Base-by-base conservation (phyloP, 1,140 invertebrate genomes). In the Drosophila athabasca region DNA sequence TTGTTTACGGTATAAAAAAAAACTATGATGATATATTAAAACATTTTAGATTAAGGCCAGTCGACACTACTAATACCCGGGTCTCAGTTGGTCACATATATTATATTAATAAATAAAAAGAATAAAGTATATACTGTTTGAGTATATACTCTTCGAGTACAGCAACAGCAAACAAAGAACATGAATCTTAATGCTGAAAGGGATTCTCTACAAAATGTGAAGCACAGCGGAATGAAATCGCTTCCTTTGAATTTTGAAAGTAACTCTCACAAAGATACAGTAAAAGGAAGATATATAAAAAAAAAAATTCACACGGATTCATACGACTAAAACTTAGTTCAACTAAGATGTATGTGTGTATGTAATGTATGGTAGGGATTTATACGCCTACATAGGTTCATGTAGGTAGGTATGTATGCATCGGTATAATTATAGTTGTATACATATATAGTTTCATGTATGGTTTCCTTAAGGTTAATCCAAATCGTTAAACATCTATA, bases 281-380 rank as follows among this genome's bases (percentile, higher is more conserved):
- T 45, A 49, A 62, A 43, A 59, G 59, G 26, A 29, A 13, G 41
- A 19, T 29, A 51, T 19, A 19, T 31, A 29, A 66, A 53, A 48
- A 51, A 46, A 57, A 57, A 57, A 17, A 46, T 43, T 29, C n/a
- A 68, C 15, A 39, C 15, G 31, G 44, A 15, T 52, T 26, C 43
- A 48, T 46, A 46, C 8, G 43, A 66, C 54, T 69, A 79, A 69
- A 64, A 58, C 82, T 87, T 76, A 61, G 69, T 81, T 87, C 55
- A 70, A 85, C 78, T 87, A 78, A 82, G 65, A 57, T 64, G 46
- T 53, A 46, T 55, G n/a, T 39, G 46, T 19, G 17, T n/a, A 11
- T 67, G 45, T 55, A 65, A 69, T 49, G 43, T 11, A 58, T 39
- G 35, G 35, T 39, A 39, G 35, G 35, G 35, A 39, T 13, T 39